These are phyloP conservation scores for Chionomys nivalis DNA, from an alignment of 2,113 vertebrate species.

Conservation along the genomic window DNA sequence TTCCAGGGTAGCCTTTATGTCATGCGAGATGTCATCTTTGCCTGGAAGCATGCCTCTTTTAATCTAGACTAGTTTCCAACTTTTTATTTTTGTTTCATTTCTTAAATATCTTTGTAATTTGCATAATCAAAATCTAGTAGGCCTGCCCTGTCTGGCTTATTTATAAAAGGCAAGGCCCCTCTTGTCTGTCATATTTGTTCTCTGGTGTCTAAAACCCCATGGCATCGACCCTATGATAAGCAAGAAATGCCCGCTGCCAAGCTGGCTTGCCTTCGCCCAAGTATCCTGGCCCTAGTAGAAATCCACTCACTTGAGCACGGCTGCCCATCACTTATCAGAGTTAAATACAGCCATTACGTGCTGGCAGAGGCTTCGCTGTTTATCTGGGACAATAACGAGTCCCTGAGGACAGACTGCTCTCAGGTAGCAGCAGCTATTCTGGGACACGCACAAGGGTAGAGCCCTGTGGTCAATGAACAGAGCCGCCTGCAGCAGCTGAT, in stretches of 20 bases:
- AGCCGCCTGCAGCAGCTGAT: conserved; percentile 64
- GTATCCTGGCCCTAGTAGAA: not conserved
- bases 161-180: not conserved
- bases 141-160: not conserved
- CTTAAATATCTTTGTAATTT: conserved; percentile 12
- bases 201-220: not conserved
- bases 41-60: not conserved
- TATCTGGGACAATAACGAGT: conserved; percentile 83
- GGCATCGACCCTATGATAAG: not conserved
- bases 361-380: conserved; percentile 79
- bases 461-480: conserved; percentile 77
- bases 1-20: not conserved
- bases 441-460: conserved; percentile 81
- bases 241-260: conserved; percentile 4
- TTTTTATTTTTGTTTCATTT: conserved; percentile 6
- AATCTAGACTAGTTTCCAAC: not conserved
- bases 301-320: conserved; percentile 67
- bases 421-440: conserved; percentile 83
- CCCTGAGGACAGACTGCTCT: conserved; percentile 82
- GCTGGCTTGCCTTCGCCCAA: conserved; percentile 9
- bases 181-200: not conserved
- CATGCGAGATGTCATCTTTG: not conserved
- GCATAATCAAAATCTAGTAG: not conserved
- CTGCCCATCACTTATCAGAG: conserved; percentile 78
- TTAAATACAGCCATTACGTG: conserved; percentile 84